Evolutionary conservation across 2,797 vertebrate species (phyloP), one percentile per base, ranked within the genome.

Genomic region (Chaenodraco wilsoni): DNA sequence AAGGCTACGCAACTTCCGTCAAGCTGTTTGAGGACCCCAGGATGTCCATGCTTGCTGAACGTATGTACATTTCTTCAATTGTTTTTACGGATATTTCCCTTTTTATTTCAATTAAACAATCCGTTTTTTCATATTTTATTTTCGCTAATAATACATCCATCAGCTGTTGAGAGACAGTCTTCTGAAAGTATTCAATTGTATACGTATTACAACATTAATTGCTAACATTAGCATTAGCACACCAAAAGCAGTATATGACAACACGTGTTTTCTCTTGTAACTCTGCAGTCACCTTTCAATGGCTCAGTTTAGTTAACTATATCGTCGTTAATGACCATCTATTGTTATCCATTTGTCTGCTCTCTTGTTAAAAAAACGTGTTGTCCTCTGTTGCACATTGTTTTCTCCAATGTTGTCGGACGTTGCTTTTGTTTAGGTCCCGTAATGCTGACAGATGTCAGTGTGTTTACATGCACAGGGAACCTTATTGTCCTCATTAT

Each of bases 31-130:
- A 94, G 88, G 94, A 79, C 95, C 94, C 76, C 78, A 93, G 82
- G 89, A 97, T 97, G 96, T 95, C 96, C 87, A 97, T 97, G 96
- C 94, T 97, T 50, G 96, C 96, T 0, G 95, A 96, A 59, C 95
- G 96, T 97, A 88, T 84, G 96, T 95, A 37, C 0, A 58, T 23
- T 82, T 69, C 11, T 46, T 10, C 12, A 2, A 5, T 0, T 23
- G 1, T 63, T 85, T 81, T 63, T 0, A 23, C 9, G 1, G 1
- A 1, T 52, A 12, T 73, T 63, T 62, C 0, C 0, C 1, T 8
- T 33, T 54, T 64, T 12, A 9, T 51, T 13, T 33, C 0, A 13
- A 0, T 56, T 0, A 49, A 60, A 14, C 0, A 7, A 0, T 0
- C 0, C 16, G 0, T 10, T 0, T 40, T 13, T 17, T 0, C 2